Evolutionary conservation across 2,888 invertebrate genomes (phyloP).

Genomic region (Pollenia labialis): DNA sequence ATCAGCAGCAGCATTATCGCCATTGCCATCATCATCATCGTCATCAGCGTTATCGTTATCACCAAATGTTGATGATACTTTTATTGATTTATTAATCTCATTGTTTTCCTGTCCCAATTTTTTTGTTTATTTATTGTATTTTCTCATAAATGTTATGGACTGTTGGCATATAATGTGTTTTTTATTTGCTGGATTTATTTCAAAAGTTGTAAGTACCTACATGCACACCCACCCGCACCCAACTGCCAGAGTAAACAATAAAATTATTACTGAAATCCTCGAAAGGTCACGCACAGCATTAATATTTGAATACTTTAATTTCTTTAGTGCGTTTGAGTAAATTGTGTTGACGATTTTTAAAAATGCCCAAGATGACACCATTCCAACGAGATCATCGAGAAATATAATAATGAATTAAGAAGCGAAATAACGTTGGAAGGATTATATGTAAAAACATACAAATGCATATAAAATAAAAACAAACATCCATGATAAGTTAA

Average conservation of each 20-base stretch:
- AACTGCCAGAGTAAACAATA: conserved; percentile 6
- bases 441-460: no score
- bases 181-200: not conserved
- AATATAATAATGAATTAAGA: not conserved
- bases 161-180: conserved; percentile 2
- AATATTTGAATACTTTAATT: conserved; percentile 31
- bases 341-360: not conserved
- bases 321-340: not conserved
- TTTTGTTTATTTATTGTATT: not conserved
- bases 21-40: not conserved
- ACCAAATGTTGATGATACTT: conserved; percentile 55
- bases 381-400: not conserved
- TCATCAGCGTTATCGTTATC: conserved; percentile 29
- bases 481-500: no score
- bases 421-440: not conserved
- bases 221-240: conserved; percentile 28
- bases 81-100: conserved; percentile 65
- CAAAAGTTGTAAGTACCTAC: not conserved
- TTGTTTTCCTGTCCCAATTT: conserved; percentile 20
- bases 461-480: no score
- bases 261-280: conserved; percentile 25
- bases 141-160: conserved; percentile 31
- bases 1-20: not conserved
- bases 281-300: conserved; percentile 41
- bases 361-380: not conserved